Base-by-base conservation (phyloP, 1,140 invertebrate species). In the Drosophila arizonae region DNA sequence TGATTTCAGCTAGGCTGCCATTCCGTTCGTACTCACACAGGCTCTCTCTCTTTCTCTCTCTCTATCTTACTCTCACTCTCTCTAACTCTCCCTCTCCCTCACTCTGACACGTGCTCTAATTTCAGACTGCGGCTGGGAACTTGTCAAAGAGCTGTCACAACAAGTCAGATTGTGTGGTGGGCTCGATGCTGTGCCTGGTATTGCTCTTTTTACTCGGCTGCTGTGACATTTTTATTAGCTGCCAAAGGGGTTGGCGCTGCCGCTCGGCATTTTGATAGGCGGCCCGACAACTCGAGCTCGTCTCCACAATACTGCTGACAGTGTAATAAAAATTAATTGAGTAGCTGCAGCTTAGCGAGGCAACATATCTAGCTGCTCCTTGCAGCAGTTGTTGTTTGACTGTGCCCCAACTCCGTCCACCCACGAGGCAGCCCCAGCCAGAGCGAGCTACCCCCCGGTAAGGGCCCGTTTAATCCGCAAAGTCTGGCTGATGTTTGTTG, bases 291-390 rank as follows among this genome's bases (percentile, higher is more conserved):
- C 41, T 30, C 28, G 21, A 36, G 60, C 58, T 46, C 43, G 15
- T 54, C 28, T 43, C 62, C 77, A 71, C 9, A 26, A 54, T 30
- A 30, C 67, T 86, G 75, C 67, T 86, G 82, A 84, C 80, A 88
- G 77, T 69, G 84, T 77, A 88, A 88, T 88, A 88, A 87, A 87
- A 87, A 87, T 78, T 82, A 89, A 88, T 80, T 88, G 84, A 88
- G 72, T 77, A 70, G 76, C 76, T 84, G 79, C 61, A 64, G 76
- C 75, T 67, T 74, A 60, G 57, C 43, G 43, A 63, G 70, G 63
- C 60, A 56, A 61, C 64, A 56, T 45, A 39, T 74, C 52, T 54
- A 2, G 33, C 33, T 9, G 33, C 28, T 52, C 28, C 45, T 39
- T 36, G 39, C 36, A 43, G 43, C 67, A 64, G 36, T 48, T 36